These are phyloP conservation scores for Ectemnius continuus DNA, from an alignment of 2,888 invertebrate genomes.

Conservation along the genomic window DNA sequence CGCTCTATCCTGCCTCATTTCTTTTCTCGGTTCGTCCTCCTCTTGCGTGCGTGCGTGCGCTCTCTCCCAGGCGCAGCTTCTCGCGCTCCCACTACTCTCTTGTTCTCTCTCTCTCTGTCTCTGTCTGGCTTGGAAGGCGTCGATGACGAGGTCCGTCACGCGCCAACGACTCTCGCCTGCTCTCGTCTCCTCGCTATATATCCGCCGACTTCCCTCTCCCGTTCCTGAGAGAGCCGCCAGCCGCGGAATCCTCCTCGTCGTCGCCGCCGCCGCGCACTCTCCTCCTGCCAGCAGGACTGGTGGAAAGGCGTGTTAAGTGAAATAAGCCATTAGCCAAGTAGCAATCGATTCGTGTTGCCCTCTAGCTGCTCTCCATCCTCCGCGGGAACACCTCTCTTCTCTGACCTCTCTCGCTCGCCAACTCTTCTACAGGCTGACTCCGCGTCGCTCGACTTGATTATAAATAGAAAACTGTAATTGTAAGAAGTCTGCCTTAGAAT, in stretches of 20 bases:
- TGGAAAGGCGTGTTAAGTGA: conserved; percentile 56
- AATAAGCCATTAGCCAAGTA: conserved; percentile 56
- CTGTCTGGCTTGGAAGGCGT: too few relatives aligned
- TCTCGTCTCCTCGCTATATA: too few relatives aligned
- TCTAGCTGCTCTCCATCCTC: conserved; percentile 45
- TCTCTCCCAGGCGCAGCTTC: too few relatives aligned
- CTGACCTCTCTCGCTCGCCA: conserved; percentile 6
- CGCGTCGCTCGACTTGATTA: too few relatives aligned
- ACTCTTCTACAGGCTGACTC: not conserved
- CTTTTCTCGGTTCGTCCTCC: conserved; percentile 12
- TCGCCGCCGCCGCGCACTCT: too few relatives aligned
- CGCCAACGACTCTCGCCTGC: too few relatives aligned
- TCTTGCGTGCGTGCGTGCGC: not conserved
- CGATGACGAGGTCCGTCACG: too few relatives aligned
- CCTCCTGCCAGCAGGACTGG: not conserved
- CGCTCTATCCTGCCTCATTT: conserved; percentile 39
- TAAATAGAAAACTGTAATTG: too few relatives aligned
- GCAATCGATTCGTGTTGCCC: conserved; percentile 61
- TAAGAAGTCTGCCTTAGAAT: too few relatives aligned
- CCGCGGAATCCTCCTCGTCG: not conserved
- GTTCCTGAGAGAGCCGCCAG: not conserved
- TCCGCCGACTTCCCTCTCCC: not conserved
- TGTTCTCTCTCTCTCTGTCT: too few relatives aligned
- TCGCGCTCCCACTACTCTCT: too few relatives aligned
- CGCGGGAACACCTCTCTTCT: not conserved